Evolutionary conservation across 2,888 invertebrate genomes (phyloP).

Genomic region (Barypeithes pellucidus): DNA sequence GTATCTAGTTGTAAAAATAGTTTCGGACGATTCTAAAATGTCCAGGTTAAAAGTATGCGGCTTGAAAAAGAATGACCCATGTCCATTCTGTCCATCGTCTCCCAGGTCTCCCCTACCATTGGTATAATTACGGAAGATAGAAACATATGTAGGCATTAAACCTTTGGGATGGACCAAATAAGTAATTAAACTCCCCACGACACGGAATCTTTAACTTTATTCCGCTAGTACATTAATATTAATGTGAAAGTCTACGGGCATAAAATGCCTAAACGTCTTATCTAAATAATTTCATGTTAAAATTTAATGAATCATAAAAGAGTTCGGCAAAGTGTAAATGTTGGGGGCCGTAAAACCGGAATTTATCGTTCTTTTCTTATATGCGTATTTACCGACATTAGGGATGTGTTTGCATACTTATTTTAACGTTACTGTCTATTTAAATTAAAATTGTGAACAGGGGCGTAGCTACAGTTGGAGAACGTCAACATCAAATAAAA

Average conservation of each 20-base stretch:
- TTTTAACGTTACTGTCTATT: conserved; percentile 18
- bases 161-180: not conserved
- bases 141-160: conserved; percentile 8
- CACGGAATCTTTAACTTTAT: conserved; percentile 23
- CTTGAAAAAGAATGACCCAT: too few species aligned
- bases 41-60: too few species aligned
- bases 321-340: conserved; percentile 51
- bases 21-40: too few species aligned
- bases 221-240: conserved; percentile 36
- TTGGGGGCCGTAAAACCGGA: conserved; percentile 45
- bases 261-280: conserved; percentile 51
- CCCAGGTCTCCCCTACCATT: not conserved
- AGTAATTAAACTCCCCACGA: conserved; percentile 26
- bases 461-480: not conserved
- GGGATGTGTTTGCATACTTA: conserved; percentile 36
- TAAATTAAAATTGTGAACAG: conserved; percentile 6
- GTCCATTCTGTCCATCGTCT: too few species aligned
- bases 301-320: conserved; percentile 54
- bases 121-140: not conserved
- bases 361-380: conserved; percentile 47
- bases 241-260: conserved; percentile 38
- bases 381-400: conserved; percentile 36
- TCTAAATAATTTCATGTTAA: conserved; percentile 53
- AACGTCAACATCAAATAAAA: too few species aligned
- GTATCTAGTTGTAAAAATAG: too few species aligned